phyloP scores from a whole-genome alignment of 2,797 vertebrate genomes.

The Dermochelys coriacea region DNA sequence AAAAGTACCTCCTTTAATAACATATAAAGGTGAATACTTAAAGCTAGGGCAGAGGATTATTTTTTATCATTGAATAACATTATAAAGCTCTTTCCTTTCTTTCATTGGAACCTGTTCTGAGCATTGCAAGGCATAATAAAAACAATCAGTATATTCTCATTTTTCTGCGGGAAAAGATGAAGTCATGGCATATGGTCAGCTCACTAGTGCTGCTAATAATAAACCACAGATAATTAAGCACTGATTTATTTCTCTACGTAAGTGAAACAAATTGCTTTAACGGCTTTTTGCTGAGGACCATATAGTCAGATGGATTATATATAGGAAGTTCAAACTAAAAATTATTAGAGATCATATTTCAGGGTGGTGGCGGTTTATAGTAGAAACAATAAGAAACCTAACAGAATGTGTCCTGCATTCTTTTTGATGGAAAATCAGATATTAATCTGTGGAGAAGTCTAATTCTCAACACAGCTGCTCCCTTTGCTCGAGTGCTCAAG shows the following conservation, averaged over 20 bases:
- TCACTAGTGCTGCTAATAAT: constrained; percentile 83
- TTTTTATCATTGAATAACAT: constrained; percentile 47
- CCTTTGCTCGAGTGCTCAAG: constrained; percentile 70
- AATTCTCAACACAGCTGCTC: constrained; percentile 82
- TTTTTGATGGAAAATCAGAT: constrained; percentile 84
- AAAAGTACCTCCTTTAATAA: constrained; percentile 45
- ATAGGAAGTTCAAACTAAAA: constrained; percentile 83
- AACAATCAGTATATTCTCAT: constrained; percentile 80
- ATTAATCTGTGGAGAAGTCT: constrained; percentile 82
- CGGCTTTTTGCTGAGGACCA: constrained; percentile 77
- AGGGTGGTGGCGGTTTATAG: constrained; percentile 80
- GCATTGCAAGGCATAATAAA: constrained; percentile 77
- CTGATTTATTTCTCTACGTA: constrained; percentile 84
- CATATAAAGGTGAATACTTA: constrained; percentile 33
- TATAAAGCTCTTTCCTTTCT: constrained; percentile 24
- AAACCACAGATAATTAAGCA: constrained; percentile 84
- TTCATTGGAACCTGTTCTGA: constrained; percentile 28
- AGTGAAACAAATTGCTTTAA: constrained; percentile 86
- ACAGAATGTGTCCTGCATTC: constrained; percentile 82
- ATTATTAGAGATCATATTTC: constrained; percentile 83
- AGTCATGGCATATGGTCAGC: constrained; percentile 86
- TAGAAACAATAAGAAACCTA: constrained; percentile 84
- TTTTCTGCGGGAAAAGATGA: constrained; percentile 83
- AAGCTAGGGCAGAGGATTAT: constrained; percentile 33
- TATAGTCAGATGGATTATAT: constrained; percentile 83